Evolutionary conservation across 2,113 vertebrate species (phyloP).

Genomic region (Thalassoma bifasciatum): DNA sequence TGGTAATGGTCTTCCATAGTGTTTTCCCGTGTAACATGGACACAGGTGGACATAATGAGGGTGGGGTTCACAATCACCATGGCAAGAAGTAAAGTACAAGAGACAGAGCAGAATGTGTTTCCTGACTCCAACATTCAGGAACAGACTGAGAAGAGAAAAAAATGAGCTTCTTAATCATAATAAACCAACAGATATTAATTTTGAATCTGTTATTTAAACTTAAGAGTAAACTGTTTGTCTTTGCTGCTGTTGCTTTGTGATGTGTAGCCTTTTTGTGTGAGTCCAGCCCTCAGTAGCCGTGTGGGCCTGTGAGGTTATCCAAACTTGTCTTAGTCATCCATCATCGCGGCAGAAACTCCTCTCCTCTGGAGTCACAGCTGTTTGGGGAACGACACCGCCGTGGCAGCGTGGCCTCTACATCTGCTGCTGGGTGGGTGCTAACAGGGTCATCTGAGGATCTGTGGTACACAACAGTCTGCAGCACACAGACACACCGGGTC

Average conservation of each 20-base stretch:
- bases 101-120: too few relatives aligned
- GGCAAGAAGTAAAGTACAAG: too few relatives aligned
- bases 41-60: too few relatives aligned
- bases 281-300: constrained; percentile 56
- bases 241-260: constrained; percentile 4
- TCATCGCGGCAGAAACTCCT: constrained; percentile 58
- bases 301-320: constrained; percentile 36
- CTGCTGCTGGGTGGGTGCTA: constrained; percentile 57
- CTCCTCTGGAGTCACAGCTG: constrained; percentile 75
- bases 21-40: too few relatives aligned
- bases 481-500: constrained; percentile 23
- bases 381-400: constrained; percentile 62
- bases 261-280: neutral
- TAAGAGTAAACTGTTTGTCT: constrained; percentile 1
- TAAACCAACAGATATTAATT: too few relatives aligned
- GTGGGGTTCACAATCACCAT: too few relatives aligned
- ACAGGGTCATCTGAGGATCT: constrained; percentile 55
- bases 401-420: constrained; percentile 67
- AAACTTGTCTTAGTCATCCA: constrained; percentile 63
- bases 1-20: too few relatives aligned
- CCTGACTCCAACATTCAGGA: too few relatives aligned
- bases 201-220: neutral
- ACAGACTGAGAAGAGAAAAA: too few relatives aligned
- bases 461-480: constrained; percentile 41
- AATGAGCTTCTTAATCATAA: too few relatives aligned